Percentiles rank a stretch among this genome's conserved stretches.
Evolutionary conservation across 2,797 vertebrate genomes (phyloP).

Genomic region (Rhabdophis nuchalis): DNA sequence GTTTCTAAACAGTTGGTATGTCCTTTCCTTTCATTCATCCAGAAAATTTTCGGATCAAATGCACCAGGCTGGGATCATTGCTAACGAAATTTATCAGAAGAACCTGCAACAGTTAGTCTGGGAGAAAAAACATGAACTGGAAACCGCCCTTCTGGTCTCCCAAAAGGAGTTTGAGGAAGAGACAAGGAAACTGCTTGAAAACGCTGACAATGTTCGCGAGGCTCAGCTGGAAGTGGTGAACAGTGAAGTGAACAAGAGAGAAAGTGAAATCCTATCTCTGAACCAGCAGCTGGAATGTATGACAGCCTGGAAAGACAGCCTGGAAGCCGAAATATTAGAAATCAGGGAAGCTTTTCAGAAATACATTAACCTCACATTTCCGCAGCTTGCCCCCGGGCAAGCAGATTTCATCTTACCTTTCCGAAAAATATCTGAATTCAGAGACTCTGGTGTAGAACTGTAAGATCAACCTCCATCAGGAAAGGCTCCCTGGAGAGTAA

Average conservation of each 20-base stretch:
- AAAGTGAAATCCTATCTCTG: conserved; percentile 49
- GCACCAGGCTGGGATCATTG: conserved; percentile 1
- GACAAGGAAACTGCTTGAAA: conserved; percentile 44
- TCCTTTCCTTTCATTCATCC: conserved; percentile 23
- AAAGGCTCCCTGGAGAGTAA: not conserved
- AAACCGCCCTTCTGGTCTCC: conserved; percentile 24
- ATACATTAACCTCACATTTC: conserved; percentile 67
- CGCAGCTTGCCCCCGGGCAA: conserved; percentile 66
- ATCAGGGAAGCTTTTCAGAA: conserved; percentile 69
- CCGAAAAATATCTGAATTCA: conserved; percentile 48
- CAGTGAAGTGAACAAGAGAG: conserved; percentile 40
- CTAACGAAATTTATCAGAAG: conserved; percentile 34
- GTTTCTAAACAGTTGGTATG: not conserved
- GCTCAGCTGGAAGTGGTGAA: conserved; percentile 45
- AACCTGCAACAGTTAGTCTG: conserved; percentile 34
- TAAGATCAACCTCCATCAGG: not conserved
- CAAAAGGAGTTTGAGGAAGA: conserved; percentile 52
- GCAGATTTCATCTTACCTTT: conserved; percentile 71
- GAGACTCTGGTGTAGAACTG: not conserved
- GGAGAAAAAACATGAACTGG: conserved; percentile 54
- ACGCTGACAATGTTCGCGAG: conserved; percentile 45
- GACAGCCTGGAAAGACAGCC: conserved; percentile 65
- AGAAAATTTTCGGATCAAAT: conserved; percentile 55
- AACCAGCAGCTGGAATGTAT: conserved; percentile 52
- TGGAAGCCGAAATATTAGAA: conserved; percentile 67